Evolutionary conservation across 1,140 invertebrate genomes (phyloP).

Genomic region (Panagrolaimus sp.): DNA sequence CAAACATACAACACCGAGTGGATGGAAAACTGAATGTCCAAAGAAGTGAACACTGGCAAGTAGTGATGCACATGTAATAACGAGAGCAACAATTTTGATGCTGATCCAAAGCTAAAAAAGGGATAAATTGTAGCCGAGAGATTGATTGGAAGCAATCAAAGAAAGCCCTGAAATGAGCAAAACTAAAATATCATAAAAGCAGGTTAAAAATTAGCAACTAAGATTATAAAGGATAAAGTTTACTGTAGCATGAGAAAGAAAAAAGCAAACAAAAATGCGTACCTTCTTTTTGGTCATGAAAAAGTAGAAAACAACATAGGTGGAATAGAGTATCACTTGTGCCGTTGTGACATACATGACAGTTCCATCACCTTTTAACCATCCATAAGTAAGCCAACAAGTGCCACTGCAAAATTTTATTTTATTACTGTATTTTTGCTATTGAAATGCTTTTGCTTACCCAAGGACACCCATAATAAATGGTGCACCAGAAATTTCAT

Average conservation of each 20-base stretch:
- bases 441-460: constrained; percentile 15
- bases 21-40: constrained; percentile 55
- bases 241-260: too few species aligned
- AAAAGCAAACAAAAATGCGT: not conserved
- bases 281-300: constrained; percentile 58
- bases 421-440: constrained; percentile 12
- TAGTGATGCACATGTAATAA: constrained; percentile 40
- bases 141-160: constrained; percentile 12
- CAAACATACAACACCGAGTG: constrained; percentile 53
- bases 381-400: constrained; percentile 56
- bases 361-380: constrained; percentile 48
- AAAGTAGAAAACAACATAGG: constrained; percentile 54
- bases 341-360: constrained; percentile 49
- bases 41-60: constrained; percentile 47
- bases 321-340: constrained; percentile 46
- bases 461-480: constrained; percentile 57
- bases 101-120: constrained; percentile 51
- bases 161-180: not conserved
- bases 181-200: not conserved
- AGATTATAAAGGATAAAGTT: too few species aligned
- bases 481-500: constrained; percentile 54
- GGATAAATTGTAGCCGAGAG: constrained; percentile 4
- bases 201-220: too few species aligned
- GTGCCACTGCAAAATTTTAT: constrained; percentile 35
- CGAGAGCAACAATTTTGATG: constrained; percentile 43